These are phyloP conservation scores for Lytechinus pictus DNA, from an alignment of 35 echinoderm and acorn worm genomes.

Conservation along the genomic window DNA sequence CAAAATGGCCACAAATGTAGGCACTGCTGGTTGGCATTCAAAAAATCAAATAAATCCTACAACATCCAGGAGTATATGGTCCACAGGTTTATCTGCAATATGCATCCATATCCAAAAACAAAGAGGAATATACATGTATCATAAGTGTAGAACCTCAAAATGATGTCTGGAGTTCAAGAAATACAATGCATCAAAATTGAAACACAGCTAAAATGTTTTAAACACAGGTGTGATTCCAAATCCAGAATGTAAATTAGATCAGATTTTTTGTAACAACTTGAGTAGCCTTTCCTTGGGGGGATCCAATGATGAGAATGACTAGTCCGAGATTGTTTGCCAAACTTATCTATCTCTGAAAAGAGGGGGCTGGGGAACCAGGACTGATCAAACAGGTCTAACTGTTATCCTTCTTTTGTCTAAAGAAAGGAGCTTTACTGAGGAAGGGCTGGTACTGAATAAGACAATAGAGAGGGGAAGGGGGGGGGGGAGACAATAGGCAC, in stretches of 20 bases:
- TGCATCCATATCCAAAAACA: background rate
- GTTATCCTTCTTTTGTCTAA: slow-evolving; percentile 29
- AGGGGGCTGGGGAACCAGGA: background rate
- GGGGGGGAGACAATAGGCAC: slow-evolving; percentile 22
- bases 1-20: background rate
- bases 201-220: background rate
- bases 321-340: slow-evolving; percentile 17
- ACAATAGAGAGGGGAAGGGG: background rate
- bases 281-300: background rate
- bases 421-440: background rate
- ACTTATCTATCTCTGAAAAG: background rate
- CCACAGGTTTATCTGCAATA: background rate
- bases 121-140: background rate
- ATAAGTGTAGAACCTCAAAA: background rate
- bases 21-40: background rate
- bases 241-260: background rate
- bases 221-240: background rate
- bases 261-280: background rate
- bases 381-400: slow-evolving; percentile 15
- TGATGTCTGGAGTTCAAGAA: background rate
- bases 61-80: background rate
- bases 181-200: background rate
- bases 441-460: background rate
- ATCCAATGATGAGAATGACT: background rate
- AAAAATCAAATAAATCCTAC: background rate